Evolutionary conservation across 2,797 vertebrate genomes (phyloP).

Genomic region (Momotus momota): DNA sequence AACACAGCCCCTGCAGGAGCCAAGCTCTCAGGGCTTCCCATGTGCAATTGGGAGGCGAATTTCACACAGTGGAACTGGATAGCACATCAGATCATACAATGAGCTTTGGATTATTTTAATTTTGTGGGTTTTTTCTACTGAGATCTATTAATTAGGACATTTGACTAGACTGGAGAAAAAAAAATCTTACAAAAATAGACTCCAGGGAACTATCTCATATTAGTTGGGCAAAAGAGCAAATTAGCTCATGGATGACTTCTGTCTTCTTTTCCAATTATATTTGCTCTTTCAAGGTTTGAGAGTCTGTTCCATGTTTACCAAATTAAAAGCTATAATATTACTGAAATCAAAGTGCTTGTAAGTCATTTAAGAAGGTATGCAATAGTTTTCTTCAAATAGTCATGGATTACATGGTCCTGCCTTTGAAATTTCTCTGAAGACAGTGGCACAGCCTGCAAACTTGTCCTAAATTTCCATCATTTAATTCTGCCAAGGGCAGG

Average conservation of each 20-base stretch:
- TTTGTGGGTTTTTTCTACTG: rapidly evolving
- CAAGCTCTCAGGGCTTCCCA: neutral
- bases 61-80: neutral
- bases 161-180: conserved; percentile 7
- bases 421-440: neutral
- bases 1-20: neutral
- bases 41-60: neutral
- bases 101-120: neutral
- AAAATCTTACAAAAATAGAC: neutral
- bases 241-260: conserved; percentile 14
- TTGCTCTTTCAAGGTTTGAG: neutral
- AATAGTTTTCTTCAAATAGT: neutral
- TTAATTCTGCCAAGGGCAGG: neutral
- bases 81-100: neutral
- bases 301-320: neutral
- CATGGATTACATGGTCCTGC: neutral
- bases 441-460: neutral
- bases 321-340: neutral
- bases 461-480: neutral
- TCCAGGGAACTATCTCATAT: neutral
- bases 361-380: neutral
- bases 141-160: conserved; percentile 37
- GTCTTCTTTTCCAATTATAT: neutral
- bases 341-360: neutral
- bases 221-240: neutral